Evolutionary conservation across 2,888 invertebrate species (phyloP), one percentile per base, ranked within the genome.

Genomic region (Drosophila affinis): DNA sequence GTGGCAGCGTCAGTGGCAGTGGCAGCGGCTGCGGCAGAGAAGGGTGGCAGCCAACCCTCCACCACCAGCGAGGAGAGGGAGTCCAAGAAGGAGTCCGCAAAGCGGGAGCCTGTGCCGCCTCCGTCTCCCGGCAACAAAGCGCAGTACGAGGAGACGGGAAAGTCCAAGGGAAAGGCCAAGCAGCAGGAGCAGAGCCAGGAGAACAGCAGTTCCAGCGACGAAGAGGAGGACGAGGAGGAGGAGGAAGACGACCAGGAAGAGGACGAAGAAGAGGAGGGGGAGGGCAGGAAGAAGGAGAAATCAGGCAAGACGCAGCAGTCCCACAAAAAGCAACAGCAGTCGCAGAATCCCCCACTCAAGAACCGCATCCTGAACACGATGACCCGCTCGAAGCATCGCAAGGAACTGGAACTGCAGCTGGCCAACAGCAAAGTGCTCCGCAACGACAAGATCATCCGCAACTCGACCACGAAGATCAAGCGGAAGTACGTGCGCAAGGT

Each of bases 311-410:
- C 49, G 9, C 69, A 57, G n/a, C 34, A 57, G n/a, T 27, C 49
- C 0, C 44, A 39, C 3, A 46, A 7, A 39, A 39, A 39, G n/a
- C 39, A 39, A 14, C 39, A 39, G 14, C 39, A 39, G 39, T 39
- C 39, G 24, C 21, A 21, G 21, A 70, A 46, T 44, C 56, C 17
- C 9, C 14, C 55, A 3, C 62, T 54, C 29, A 56, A 73, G 3
- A 76, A 63, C 29, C 84, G 79, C 32, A 77, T 89, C 21, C 77
- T 89, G 70, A 92, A 90, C 82, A 92, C 90, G 75, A 92, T 90
- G 93, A 93, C 91, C 52, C 91, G 91, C 85, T 93, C 88, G 48
- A 91, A 91, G 76, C 85, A 88, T 1, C 91, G 91, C 71, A 86
- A 89, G 47, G 91, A 91, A 75, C 65, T 91, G n/a, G 92, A 92